Conservation (phyloP, 2,888 invertebrate genomes). For the Cepaea hortensis region DNA sequence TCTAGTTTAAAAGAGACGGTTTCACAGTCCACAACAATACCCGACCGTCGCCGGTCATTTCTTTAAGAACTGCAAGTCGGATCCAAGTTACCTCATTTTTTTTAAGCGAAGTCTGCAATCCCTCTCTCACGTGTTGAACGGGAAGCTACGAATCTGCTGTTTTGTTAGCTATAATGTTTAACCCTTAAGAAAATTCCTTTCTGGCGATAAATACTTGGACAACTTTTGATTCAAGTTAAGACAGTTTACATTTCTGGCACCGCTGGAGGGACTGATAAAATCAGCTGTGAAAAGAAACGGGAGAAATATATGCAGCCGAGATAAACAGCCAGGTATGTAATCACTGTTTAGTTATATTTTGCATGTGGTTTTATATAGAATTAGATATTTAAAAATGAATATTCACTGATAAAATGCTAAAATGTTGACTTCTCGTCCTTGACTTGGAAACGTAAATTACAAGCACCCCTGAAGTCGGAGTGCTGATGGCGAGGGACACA, state of each 20-base stretch:
- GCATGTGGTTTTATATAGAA: too few relatives aligned
- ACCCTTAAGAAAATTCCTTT: not conserved
- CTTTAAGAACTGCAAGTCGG: not conserved
- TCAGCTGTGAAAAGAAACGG: not conserved
- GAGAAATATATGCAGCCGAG: not conserved
- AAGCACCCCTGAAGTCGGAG: too few relatives aligned
- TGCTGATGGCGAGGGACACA: too few relatives aligned
- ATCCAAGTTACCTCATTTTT: not conserved
- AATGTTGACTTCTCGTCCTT: too few relatives aligned
- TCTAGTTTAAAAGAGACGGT: constrained; percentile 1
- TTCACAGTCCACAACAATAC: not conserved
- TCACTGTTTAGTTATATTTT: too few relatives aligned
- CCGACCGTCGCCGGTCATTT: not conserved
- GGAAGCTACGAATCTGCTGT: not conserved
- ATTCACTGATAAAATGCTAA: too few relatives aligned
- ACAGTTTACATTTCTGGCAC: not conserved
- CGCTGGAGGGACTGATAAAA: not conserved
- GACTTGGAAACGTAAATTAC: too few relatives aligned
- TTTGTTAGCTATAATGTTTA: too few relatives aligned
- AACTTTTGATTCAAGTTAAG: not conserved
- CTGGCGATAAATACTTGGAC: too few relatives aligned
- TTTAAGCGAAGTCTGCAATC: not conserved
- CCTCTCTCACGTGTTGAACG: not conserved
- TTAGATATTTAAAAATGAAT: too few relatives aligned
- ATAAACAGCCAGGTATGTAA: not conserved